Base-by-base conservation (phyloP, 2,797 vertebrate species). In the Numenius phaeopus region DNA sequence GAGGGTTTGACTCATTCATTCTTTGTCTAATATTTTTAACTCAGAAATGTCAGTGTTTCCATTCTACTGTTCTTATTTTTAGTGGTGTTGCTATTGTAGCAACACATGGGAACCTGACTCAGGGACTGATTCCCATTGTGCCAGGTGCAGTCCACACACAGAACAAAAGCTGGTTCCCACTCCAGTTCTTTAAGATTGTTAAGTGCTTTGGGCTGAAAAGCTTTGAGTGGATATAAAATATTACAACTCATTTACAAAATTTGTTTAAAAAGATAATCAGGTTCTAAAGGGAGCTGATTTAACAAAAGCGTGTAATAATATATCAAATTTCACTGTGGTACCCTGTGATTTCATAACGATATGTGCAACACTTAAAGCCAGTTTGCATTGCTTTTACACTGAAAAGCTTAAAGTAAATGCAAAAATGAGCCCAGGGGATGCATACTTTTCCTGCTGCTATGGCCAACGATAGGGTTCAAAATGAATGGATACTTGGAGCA, bases 181-280 rank as follows among this genome's bases (percentile, higher is more conserved):
- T 77, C 71, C 78, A 94, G 75, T n/a, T 92, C 87, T 83, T 92
- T 92, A 78, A 81, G 76, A 69, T 90, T 91, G 91, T 92, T 95
- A 97, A 94, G 82, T 90, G 82, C 84, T 92, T 91, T 81, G 76
- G 69, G 34, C 57, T 94, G 72, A 95, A 91, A 94, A 83, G 47
- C 40, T 94, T 94, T 89, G 47, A 85, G 40, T 97, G 89, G 67
- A 71, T 94, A 94, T 95, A 96, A 97, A 97, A 96, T 91, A 95
- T 83, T 95, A 94, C 76, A 96, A 75, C 65, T 89, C 89, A 58
- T 95, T 94, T 94, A 69, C 57, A 78, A 78, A 94, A 95, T 95
- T 94, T 94, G 89, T 96, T 97, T 95, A 26, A 95, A 97, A 94
- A 94, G 91, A 94, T 92, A 94, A 97, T 95, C 75, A 65, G 57